Evolutionary conservation across 2,797 vertebrate species (phyloP), one percentile per base, ranked within the genome.

Genomic region (Sebastes iracundus): DNA sequence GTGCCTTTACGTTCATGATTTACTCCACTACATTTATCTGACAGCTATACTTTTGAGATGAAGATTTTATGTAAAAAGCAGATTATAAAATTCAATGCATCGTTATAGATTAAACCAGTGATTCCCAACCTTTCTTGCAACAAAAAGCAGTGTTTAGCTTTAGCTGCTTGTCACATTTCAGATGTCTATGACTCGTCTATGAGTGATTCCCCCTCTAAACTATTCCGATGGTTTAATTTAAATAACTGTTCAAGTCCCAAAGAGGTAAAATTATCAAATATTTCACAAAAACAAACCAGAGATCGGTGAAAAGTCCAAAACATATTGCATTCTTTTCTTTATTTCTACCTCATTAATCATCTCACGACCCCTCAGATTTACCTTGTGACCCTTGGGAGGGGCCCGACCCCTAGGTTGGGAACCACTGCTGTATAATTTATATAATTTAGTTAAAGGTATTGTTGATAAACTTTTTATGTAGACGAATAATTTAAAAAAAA

Each of bases 311-410:
- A 38, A 38, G 13, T 38, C 38, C 13, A 5, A 27, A 27, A 25
- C 0, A 38, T 3, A 22, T 62, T 61, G 30, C 61, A 25, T 59
- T 55, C 11, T 35, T 8, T 35, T 46, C 35, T 38, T 46, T 18
- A 8, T 1, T 56, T 38, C 56, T 46, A 64, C 7, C 23, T 53
- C 30, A 60, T 60, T 61, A 64, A 63, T 72, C 56, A 46, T 66
- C 18, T 28, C 23, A 9, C 6, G 3, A 56, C 22, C 32, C 42
- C 38, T 42, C 38, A 42, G 6, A 2, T 42, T 42, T 42, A 42
- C 0, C 14, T 42, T 16, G 14, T 16, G 38, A 42, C 38, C 38
- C 14, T 42, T 42, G 6, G 14, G 14, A 42, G 38, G 38, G 38
- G 38, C 38, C 38, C 2, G 6, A 16, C 38, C 38, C 38, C 38